Evolutionary conservation across 2,797 vertebrate genomes (phyloP), one percentile per base, ranked within the genome.

Genomic region (Stomatorhinus walkeri): DNA sequence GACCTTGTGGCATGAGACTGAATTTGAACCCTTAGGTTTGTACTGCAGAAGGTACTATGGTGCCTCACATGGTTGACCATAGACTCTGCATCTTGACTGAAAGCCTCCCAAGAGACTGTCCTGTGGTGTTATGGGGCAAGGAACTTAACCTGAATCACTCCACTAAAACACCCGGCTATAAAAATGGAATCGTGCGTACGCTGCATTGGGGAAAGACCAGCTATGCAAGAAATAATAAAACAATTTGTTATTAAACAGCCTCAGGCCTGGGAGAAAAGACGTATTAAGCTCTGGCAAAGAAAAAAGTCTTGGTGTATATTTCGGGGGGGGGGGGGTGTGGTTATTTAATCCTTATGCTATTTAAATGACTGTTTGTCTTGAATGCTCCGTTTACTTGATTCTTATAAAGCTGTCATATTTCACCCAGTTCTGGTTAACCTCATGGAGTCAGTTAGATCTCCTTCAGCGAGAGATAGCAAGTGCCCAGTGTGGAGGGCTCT

Each of bases 401-500:
- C 76, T 79, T 79, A 79, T 79, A 79, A 43, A 79, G 40, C 72
- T 43, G 76, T 81, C 76, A 81, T 10, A 81, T 81, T 46, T 81
- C 16, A 81, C 40, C 76, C 76, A 36, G 12, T 40, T 40, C 61
- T 64, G 24, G 61, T 9, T 28, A 4, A 64, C 61, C 61, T 64
- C 61, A 40, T 7, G 68, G 68, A 16, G 32, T 76, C 68, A 19
- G 87, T 48, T 84, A 88, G 68, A 87, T 56, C 90, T 90, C 90
- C 89, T 43, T 85, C 36, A 49, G 40, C 2, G 16, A 46, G 32
- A 68, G 36, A 87, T 88, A 68, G 85, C 10, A 54, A 36, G 43
- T 87, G 22, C 90, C 79, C 87, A 24, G 88, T 32, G 14, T n/a
- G 85, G 32, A 87, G 24, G 49, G 22, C n/a, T 52, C 84, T 32